These are phyloP conservation scores for Bovichtus diacanthus DNA, from an alignment of 2,797 vertebrate species.

Conservation along the genomic window DNA sequence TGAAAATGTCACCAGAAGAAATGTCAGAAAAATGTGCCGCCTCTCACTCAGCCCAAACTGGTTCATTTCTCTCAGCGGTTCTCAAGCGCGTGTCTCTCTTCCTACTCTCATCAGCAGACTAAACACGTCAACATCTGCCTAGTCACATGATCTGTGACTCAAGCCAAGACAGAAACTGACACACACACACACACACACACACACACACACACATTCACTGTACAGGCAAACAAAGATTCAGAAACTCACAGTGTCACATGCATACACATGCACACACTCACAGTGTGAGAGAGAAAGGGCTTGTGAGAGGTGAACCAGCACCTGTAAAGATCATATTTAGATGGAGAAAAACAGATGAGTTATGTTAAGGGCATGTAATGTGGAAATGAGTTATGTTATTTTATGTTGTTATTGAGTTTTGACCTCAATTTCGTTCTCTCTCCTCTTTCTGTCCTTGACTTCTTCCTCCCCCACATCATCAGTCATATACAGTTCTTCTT, in stretches of 20 bases:
- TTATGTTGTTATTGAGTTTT: conserved; percentile 11
- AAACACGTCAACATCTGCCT: conserved; percentile 27
- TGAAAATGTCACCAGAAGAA: conserved; percentile 73
- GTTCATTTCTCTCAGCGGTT: conserved; percentile 34
- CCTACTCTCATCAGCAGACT: conserved; percentile 23
- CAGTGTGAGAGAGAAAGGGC: neutral
- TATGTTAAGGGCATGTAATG: neutral
- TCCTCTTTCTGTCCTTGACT: conserved; percentile 21
- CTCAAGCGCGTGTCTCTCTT: conserved; percentile 29
- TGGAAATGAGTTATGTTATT: neutral
- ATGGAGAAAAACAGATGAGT: neutral
- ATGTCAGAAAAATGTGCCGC: conserved; percentile 58
- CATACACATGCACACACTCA: neutral
- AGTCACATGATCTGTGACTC: conserved; percentile 44
- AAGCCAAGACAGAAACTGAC: conserved; percentile 14
- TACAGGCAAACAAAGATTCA: neutral
- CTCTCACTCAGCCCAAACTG: conserved; percentile 48
- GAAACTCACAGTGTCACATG: neutral
- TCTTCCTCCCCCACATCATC: conserved; percentile 3
- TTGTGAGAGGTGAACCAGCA: neutral
- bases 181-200: neutral
- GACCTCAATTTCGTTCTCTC: conserved; percentile 1
- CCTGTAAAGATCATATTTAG: neutral
- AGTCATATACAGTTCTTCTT: neutral
- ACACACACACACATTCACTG: neutral